Conservation (phyloP, 1,140 invertebrate genomes). For the Drusus annulatus region DNA sequence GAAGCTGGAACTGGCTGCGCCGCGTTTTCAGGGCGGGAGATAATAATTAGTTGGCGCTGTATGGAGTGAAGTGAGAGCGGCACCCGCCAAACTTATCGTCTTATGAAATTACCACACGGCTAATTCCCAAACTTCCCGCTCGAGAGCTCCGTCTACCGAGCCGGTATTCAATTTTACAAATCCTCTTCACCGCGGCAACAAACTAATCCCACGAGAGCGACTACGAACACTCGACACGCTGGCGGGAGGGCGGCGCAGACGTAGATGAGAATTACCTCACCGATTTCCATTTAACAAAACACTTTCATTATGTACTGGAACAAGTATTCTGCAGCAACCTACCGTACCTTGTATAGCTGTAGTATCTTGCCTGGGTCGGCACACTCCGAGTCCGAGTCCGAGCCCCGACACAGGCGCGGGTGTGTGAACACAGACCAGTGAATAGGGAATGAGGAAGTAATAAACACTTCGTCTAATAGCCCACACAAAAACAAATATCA, state of each 20-base stretch:
- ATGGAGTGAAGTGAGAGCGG: not conserved
- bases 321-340: not conserved
- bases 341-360: too few species aligned
- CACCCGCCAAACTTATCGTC: constrained; percentile 49
- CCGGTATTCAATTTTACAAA: constrained; percentile 56
- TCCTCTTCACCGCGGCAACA: constrained; percentile 51
- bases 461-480: constrained; percentile 30
- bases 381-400: not conserved
- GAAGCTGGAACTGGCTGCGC: not conserved
- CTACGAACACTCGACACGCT: constrained; percentile 8
- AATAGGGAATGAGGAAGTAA: constrained; percentile 25
- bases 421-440: constrained; percentile 2
- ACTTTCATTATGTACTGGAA: constrained; percentile 43
- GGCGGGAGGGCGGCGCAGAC: constrained; percentile 10
- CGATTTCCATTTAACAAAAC: constrained; percentile 49
- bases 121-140: constrained; percentile 52
- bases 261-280: constrained; percentile 24
- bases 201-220: constrained; percentile 50
- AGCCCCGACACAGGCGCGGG: not conserved
- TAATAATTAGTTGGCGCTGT: constrained; percentile 9
- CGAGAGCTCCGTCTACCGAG: constrained; percentile 17
- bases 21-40: not conserved
- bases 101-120: constrained; percentile 57
- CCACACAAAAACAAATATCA: constrained; percentile 28
- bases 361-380: not conserved